These are phyloP conservation scores for Cheilosia impressa DNA, from an alignment of 2,888 invertebrate genomes.

Conservation along the genomic window DNA sequence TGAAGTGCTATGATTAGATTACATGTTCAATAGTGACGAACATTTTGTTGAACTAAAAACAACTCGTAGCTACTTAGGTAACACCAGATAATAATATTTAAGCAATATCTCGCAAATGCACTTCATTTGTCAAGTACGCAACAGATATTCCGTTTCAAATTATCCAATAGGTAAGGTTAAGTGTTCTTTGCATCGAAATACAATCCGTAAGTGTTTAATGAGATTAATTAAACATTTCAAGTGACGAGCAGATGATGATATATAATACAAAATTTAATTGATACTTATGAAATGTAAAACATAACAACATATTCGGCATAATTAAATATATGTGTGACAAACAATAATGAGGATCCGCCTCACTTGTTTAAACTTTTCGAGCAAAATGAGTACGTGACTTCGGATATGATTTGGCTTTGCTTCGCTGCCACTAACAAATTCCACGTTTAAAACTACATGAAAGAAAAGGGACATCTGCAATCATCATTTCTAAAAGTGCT, in stretches of 20 bases:
- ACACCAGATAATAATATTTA: not conserved
- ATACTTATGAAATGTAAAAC: not conserved
- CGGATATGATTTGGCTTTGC: too few species aligned
- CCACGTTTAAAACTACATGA: too few species aligned
- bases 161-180: slow-evolving; percentile 8
- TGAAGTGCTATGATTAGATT: too few species aligned
- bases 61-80: not conserved
- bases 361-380: too few species aligned
- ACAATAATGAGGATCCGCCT: too few species aligned
- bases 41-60: not conserved
- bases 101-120: not conserved
- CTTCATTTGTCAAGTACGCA: slow-evolving; percentile 17
- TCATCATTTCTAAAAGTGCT: too few species aligned
- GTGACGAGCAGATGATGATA: slow-evolving; percentile 7
- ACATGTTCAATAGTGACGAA: too few species aligned
- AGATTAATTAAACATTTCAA: slow-evolving; percentile 37
- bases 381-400: too few species aligned
- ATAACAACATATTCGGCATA: not conserved
- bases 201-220: slow-evolving; percentile 15
- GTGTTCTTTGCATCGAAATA: slow-evolving; percentile 21
- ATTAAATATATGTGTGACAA: too few species aligned
- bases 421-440: too few species aligned
- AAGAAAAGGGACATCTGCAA: too few species aligned
- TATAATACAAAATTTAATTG: slow-evolving; percentile 10
- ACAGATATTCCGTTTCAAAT: slow-evolving; percentile 36